Evolutionary conservation across 2,113 vertebrate genomes (phyloP).

Genomic region (Pseudolaguvia tuberculata): DNA sequence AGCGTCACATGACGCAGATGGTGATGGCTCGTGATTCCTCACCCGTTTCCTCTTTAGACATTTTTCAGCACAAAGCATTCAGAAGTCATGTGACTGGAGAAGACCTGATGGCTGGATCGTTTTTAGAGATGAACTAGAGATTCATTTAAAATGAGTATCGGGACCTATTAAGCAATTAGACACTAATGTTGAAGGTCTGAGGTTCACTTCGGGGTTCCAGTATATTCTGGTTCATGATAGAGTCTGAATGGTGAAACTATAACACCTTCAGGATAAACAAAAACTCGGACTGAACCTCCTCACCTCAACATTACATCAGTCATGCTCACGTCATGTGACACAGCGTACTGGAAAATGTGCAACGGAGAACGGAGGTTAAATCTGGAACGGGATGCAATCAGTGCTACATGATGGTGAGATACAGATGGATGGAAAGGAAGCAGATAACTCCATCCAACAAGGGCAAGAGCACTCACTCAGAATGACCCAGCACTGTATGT

Average conservation of each 20-base stretch:
- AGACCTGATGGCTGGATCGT: conserved; percentile 4
- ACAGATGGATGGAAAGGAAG: neutral
- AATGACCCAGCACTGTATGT: conserved; percentile 45
- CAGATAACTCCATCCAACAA: conserved; percentile 14
- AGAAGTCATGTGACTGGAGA: conserved; percentile 7
- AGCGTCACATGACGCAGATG: neutral
- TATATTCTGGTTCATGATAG: too few species aligned
- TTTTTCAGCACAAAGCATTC: too few species aligned
- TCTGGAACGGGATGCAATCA: neutral
- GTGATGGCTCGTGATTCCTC: conserved; percentile 28
- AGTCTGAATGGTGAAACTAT: too few species aligned
- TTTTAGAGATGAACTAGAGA: too few species aligned
- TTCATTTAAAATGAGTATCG: too few species aligned
- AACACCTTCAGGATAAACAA: too few species aligned
- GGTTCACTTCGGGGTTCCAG: too few species aligned
- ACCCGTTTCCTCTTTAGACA: neutral
- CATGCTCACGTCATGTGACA: neutral
- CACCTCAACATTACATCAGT: neutral
- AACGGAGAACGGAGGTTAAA: neutral
- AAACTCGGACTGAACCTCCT: neutral
- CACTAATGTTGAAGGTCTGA: too few species aligned
- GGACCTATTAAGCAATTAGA: too few species aligned
- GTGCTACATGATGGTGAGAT: neutral
- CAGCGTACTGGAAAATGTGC: neutral
- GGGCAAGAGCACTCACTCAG: conserved; percentile 21